phyloP scores from a whole-genome alignment of 2,797 vertebrate species.

The Myripristis murdjan region DNA sequence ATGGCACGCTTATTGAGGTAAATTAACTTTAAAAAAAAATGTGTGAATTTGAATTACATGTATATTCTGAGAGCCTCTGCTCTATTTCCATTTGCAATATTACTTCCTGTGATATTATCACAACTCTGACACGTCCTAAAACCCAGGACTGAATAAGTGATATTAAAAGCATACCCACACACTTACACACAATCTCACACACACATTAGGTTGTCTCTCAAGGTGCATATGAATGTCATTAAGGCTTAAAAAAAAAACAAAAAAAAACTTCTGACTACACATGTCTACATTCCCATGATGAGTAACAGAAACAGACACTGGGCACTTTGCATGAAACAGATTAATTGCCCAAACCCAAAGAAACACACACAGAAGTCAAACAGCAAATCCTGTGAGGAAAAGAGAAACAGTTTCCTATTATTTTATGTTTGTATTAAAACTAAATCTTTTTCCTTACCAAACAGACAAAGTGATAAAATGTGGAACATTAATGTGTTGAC shows the following conservation, averaged over 20 bases:
- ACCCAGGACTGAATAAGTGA: conserved; percentile 56
- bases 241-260: conserved; percentile 68
- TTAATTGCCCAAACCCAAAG: conserved; percentile 17
- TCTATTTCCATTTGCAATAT: conserved; percentile 55
- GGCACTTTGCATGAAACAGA: conserved; percentile 53
- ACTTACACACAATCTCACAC: conserved; percentile 19
- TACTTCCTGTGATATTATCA: conserved; percentile 65
- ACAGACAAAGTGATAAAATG: conserved; percentile 53
- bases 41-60: conserved; percentile 47
- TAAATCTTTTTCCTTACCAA: conserved; percentile 17
- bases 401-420: conserved; percentile 7
- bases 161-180: conserved; percentile 44
- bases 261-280: conserved; percentile 53
- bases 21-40: conserved; percentile 69
- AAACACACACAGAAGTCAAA: conserved; percentile 20
- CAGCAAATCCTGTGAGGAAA: conserved; percentile 5
- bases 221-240: conserved; percentile 60
- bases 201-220: conserved; percentile 46
- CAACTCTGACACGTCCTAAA: conserved; percentile 51
- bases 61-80: conserved; percentile 44
- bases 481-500: conserved; percentile 71
- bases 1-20: conserved; percentile 74
- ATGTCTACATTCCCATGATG: conserved; percentile 59
- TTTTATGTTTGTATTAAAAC: conserved; percentile 6
- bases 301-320: conserved; percentile 52